A percentile compares a stretch with the other conserved stretches of the same genome.
phyloP scores from a whole-genome alignment of 1,140 invertebrate genomes.

The Agrypnia vestita region DNA sequence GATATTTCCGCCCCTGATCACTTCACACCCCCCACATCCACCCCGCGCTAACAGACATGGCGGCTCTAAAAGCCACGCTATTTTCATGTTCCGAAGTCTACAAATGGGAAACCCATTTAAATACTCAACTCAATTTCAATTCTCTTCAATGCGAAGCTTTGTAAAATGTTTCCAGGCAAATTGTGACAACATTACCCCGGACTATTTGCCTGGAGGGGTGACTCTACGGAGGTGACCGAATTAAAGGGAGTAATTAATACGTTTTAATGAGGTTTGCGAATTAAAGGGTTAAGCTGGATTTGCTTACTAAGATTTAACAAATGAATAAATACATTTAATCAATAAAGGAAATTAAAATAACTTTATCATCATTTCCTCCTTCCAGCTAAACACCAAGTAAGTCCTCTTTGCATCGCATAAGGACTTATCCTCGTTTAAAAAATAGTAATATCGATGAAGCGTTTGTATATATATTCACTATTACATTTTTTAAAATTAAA shows the following conservation, averaged over 20 bases:
- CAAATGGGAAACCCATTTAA: conserved; percentile 74
- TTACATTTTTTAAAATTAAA: too few relatives aligned
- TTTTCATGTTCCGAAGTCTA: conserved; percentile 73
- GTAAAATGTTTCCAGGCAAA: conserved; percentile 55
- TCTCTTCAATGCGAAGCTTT: conserved; percentile 62
- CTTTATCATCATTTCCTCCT: too few relatives aligned
- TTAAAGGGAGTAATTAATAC: conserved; percentile 44
- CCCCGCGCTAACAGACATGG: conserved; percentile 19
- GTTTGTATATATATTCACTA: too few relatives aligned
- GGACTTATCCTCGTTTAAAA: too few relatives aligned
- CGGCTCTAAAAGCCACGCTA: conserved; percentile 72
- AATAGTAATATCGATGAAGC: too few relatives aligned
- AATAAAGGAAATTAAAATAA: too few relatives aligned
- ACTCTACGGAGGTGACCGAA: conserved; percentile 1
- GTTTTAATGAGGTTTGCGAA: conserved; percentile 34
- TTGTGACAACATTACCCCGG: conserved; percentile 36
- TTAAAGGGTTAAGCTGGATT: conserved; percentile 17
- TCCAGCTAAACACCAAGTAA: too few relatives aligned
- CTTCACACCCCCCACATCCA: conserved; percentile 7
- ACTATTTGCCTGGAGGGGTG: conserved; percentile 13
- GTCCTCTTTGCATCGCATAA: too few relatives aligned
- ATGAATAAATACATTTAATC: too few relatives aligned
- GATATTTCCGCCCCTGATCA: conserved; percentile 15
- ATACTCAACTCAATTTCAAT: conserved; percentile 73
- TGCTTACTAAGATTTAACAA: background rate